phyloP scores from a whole-genome alignment of 1,140 invertebrate genomes.

The Cydia splendana region DNA sequence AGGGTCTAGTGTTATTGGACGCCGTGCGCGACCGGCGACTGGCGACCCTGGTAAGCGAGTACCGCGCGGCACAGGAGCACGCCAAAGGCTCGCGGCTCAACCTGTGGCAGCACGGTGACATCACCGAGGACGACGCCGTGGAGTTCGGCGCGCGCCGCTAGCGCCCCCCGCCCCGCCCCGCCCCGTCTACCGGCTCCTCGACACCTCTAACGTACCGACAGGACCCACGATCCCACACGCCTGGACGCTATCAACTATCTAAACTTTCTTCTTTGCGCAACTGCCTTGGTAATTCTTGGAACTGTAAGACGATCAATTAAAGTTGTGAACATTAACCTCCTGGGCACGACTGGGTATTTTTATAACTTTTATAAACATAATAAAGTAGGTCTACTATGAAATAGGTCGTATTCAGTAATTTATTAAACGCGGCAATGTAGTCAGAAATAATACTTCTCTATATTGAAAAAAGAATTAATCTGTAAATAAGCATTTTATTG shows the following conservation, averaged over 20 bases:
- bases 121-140: constrained; percentile 96
- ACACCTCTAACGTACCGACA: constrained; percentile 12
- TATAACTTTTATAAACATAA: constrained; percentile 27
- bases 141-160: constrained; percentile 85
- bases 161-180: constrained; percentile 37
- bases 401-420: constrained; percentile 3
- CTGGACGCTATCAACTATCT: neutral
- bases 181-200: neutral
- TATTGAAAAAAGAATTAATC: neutral
- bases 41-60: constrained; percentile 90
- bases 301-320: constrained; percentile 11
- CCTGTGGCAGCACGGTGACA: constrained; percentile 98
- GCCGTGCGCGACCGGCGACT: constrained; percentile 90
- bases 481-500: neutral
- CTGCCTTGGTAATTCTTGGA: neutral
- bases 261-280: constrained; percentile 1
- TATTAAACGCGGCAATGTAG: constrained; percentile 2
- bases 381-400: constrained; percentile 2
- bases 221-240: neutral
- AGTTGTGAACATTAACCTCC: constrained; percentile 23
- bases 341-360: constrained; percentile 26
- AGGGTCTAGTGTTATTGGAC: constrained; percentile 93
- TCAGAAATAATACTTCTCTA: neutral
- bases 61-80: constrained; percentile 90
- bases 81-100: constrained; percentile 92